Conservation (phyloP, 2,797 vertebrate species). For the Lepilemur septentrionalis region DNA sequence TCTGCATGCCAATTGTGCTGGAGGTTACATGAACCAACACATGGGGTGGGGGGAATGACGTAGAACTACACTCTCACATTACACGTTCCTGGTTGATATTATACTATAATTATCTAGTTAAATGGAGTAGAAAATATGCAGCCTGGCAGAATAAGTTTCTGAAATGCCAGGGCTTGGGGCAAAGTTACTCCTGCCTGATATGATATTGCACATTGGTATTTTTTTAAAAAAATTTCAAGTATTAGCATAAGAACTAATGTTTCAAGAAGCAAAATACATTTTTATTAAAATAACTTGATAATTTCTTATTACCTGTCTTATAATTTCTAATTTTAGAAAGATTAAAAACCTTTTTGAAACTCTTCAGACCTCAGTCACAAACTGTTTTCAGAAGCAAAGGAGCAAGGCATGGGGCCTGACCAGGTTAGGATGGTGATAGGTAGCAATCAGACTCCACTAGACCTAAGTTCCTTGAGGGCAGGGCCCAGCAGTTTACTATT, state of each 20-base stretch:
- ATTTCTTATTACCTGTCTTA: not conserved
- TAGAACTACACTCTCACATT: not conserved
- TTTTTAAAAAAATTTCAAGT: not conserved
- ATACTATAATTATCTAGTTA: not conserved
- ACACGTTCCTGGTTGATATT: not conserved
- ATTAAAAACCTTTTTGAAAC: not conserved
- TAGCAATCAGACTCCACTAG: not conserved
- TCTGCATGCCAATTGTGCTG: not conserved
- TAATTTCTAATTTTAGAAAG: slow-evolving; percentile 21
- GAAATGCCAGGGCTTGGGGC: not conserved
- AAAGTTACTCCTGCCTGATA: not conserved
- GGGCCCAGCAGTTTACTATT: not conserved
- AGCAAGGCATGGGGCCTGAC: not conserved
- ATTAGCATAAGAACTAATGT: slow-evolving; percentile 53
- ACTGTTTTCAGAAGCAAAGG: not conserved
- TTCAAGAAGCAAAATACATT: not conserved
- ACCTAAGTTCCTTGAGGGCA: not conserved
- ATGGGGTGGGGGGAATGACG: too few species aligned
- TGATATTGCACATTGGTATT: not conserved
- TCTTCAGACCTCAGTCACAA: not conserved
- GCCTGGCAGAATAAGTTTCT: not conserved
- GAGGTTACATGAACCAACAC: not conserved
- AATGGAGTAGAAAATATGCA: not conserved
- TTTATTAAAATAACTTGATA: not conserved
- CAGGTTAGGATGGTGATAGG: not conserved